Base-by-base conservation (phyloP, 2,113 vertebrate species). In the Grus americana region DNA sequence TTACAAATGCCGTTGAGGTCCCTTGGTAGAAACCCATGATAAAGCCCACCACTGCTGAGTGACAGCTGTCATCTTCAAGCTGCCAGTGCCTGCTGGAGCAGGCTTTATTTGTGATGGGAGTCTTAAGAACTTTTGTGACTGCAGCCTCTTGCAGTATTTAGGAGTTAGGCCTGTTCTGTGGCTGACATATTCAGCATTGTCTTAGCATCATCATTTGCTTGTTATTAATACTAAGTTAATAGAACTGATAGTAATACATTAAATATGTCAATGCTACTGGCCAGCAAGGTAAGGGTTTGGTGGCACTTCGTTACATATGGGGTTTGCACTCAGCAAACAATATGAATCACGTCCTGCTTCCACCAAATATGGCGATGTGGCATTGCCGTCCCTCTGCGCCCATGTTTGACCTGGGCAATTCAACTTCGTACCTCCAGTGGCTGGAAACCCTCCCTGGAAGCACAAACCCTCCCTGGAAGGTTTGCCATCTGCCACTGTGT, bases 1-100 rank as follows among this genome's bases (percentile, higher is more conserved):
- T 36, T 30, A 11, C 1, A 38, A 54, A 16, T 6, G n/a, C 71
- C 2, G 0, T 42, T 2, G 10, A 26, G 23, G 23, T 57, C 30
- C 21, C 24, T 19, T 32, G 42, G 36, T 36, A 27, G 57, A 63
- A 57, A 26, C 55, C 29, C 26, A 2, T 4, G 5, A 2, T 22
- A 9, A n/a, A 75, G 34, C 19, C 47, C 47, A 4, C 54, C 40
- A 42, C 40, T 42, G 40, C 40, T 42, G 40, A 42, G 40, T 19
- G 68, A 32, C 27, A 52, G 36, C 38, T 44, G 36, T 50, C 44
- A 12, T 21, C 36, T 42, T 44, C 52, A 18, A 8, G 68, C 52
- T 50, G 50, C 21, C 4, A 3, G 26, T 59, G 61, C 61, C 61
- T 1, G 4, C 68, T 16, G 62, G 38, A 59, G 78, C 10, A 10